A percentile compares a stretch with the other conserved stretches of the same genome.
phyloP scores from a whole-genome alignment of 64 coral and sea anemone genomes.

The Stylophora pistillata region DNA sequence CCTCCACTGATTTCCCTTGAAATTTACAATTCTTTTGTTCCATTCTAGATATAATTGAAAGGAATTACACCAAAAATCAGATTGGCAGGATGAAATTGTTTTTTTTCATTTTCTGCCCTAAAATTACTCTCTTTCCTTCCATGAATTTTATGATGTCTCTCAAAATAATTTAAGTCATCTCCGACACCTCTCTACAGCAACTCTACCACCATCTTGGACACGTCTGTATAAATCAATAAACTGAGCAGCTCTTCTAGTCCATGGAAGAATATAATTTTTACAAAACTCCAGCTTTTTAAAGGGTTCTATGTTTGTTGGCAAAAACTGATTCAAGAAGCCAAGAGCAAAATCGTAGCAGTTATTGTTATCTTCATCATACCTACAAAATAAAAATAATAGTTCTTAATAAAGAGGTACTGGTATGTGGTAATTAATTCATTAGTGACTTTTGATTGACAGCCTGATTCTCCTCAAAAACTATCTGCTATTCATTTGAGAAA shows the following conservation, averaged over 20 bases:
- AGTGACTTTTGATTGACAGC: too few species aligned
- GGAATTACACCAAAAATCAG: too few species aligned
- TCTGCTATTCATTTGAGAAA: too few species aligned
- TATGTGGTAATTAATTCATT: background rate
- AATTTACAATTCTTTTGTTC: too few species aligned
- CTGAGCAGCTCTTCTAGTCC: constrained; percentile 26
- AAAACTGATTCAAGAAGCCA: constrained; percentile 25
- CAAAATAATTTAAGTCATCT: background rate
- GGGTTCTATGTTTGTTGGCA: background rate
- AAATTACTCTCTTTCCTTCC: background rate
- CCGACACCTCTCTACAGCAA: constrained; percentile 13
- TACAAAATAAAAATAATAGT: background rate
- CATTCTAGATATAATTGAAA: too few species aligned
- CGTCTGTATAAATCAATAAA: constrained; percentile 41
- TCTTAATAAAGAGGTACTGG: too few species aligned
- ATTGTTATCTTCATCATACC: constrained; percentile 19
- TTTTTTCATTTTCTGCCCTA: background rate
- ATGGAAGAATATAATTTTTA: constrained; percentile 19
- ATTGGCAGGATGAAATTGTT: too few species aligned
- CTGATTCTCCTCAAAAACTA: too few species aligned
- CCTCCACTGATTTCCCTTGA: too few species aligned
- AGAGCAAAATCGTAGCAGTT: constrained; percentile 46
- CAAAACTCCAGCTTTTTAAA: constrained; percentile 22
- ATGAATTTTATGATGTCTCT: background rate
- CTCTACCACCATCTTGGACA: background rate